These are phyloP conservation scores for Coptodon bakossiorum DNA, from an alignment of 2,113 vertebrate species.

Conservation along the genomic window DNA sequence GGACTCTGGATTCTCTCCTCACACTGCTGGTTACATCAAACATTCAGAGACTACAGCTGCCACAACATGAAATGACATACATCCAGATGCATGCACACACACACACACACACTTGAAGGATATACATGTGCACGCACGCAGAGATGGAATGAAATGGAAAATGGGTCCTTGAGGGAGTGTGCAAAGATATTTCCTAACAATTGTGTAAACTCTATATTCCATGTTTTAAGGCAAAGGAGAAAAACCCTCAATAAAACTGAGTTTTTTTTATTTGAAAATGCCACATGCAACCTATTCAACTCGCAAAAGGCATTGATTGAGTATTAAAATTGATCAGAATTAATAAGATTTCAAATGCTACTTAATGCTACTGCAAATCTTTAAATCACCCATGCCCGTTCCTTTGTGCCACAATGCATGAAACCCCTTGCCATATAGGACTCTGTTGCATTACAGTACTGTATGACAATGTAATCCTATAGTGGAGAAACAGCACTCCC, in stretches of 20 bases:
- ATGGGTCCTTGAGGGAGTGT: not conserved
- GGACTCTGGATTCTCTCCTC: slow-evolving; percentile 49
- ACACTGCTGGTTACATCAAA: slow-evolving; percentile 59
- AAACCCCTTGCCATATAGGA: not conserved
- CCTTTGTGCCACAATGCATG: not conserved
- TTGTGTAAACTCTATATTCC: not conserved
- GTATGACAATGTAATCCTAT: slow-evolving; percentile 65
- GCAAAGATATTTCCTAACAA: not conserved
- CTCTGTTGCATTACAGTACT: slow-evolving; percentile 40
- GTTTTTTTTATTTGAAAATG: not conserved
- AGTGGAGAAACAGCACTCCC: slow-evolving; percentile 39
- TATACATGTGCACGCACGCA: not conserved
- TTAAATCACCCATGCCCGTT: not conserved
- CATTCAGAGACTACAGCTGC: slow-evolving; percentile 37
- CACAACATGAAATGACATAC: slow-evolving; percentile 14
- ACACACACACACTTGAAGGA: not conserved
- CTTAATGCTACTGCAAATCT: not conserved
- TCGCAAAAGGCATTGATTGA: not conserved
- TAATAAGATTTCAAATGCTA: not conserved
- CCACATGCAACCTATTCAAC: not conserved
- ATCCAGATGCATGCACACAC: not conserved
- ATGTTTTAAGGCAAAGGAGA: not conserved
- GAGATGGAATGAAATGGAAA: not conserved
- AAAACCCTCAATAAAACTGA: not conserved
- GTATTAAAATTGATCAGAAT: not conserved